A percentile compares a stretch with the other conserved stretches of the same genome.
Conservation (phyloP, 2,113 vertebrate species). For the Pelusios castaneus region DNA sequence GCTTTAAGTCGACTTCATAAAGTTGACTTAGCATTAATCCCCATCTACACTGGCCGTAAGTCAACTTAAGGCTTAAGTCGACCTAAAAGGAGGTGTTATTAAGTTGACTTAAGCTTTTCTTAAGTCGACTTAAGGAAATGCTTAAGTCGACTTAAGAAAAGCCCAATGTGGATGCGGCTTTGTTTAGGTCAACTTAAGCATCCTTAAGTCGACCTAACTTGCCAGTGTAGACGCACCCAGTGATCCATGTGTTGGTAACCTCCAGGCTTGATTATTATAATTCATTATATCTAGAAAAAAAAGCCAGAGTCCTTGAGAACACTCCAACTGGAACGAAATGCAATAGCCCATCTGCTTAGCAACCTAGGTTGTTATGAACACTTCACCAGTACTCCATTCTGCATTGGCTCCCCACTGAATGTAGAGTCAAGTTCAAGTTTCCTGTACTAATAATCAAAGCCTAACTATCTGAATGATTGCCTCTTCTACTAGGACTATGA, state of each 20-base stretch:
- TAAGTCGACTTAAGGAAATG: too few relatives aligned
- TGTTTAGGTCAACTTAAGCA: too few relatives aligned
- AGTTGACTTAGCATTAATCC: too few relatives aligned
- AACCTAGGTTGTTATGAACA: slow-evolving; percentile 65
- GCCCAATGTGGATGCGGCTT: too few relatives aligned
- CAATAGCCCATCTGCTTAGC: slow-evolving; percentile 70
- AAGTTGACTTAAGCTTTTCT: too few relatives aligned
- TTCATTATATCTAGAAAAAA: slow-evolving; percentile 61
- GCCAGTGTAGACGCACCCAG: too few relatives aligned
- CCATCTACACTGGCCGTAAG: too few relatives aligned
- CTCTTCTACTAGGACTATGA: neutral
- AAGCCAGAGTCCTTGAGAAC: slow-evolving; percentile 60
- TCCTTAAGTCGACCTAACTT: too few relatives aligned
- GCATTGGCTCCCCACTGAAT: neutral
- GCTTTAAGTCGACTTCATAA: too few relatives aligned
- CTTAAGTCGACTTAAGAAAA: too few relatives aligned
- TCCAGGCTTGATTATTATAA: slow-evolving; percentile 60
- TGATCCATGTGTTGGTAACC: slow-evolving; percentile 55
- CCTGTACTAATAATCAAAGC: neutral
- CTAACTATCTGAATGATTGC: neutral
- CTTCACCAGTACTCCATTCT: neutral
- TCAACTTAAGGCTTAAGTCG: too few relatives aligned
- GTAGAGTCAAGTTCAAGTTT: neutral
- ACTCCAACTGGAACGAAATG: slow-evolving; percentile 56
- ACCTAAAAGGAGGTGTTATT: too few relatives aligned